Conservation (phyloP, 2,113 vertebrate genomes). For the Epinephelus lanceolatus region DNA sequence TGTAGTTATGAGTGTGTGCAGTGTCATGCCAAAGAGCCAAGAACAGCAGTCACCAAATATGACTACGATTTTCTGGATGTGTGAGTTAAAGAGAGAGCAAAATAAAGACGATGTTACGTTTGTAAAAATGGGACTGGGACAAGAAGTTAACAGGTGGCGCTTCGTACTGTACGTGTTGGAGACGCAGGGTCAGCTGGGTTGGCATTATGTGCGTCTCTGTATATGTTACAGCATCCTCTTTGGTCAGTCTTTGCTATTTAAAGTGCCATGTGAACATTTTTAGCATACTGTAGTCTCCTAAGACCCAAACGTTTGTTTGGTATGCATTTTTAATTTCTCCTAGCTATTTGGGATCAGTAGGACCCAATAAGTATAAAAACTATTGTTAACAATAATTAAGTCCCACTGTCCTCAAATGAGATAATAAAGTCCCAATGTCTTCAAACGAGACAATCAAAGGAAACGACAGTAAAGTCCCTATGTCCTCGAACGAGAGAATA, state of each 20-base stretch:
- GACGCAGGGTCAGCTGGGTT: constrained; percentile 16
- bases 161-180: constrained; percentile 22
- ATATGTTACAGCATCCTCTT: neutral
- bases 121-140: constrained; percentile 48
- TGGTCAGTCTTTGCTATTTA: neutral
- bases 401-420: too few relatives aligned
- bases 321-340: too few relatives aligned
- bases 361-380: too few relatives aligned
- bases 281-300: neutral
- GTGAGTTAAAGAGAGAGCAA: constrained; percentile 5
- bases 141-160: constrained; percentile 30
- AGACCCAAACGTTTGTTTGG: too few relatives aligned
- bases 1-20: constrained; percentile 17
- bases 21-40: constrained; percentile 42
- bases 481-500: too few relatives aligned
- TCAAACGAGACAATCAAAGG: too few relatives aligned
- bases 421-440: too few relatives aligned
- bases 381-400: too few relatives aligned
- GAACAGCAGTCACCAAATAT: constrained; percentile 43
- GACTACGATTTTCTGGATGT: constrained; percentile 52
- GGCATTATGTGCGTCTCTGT: neutral
- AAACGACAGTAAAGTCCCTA: too few relatives aligned
- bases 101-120: constrained; percentile 35
- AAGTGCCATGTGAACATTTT: neutral
- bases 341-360: too few relatives aligned